Evolutionary conservation across 2,797 vertebrate genomes (phyloP), one percentile per base, ranked within the genome.

Genomic region (Schizothorax lantsangensis): DNA sequence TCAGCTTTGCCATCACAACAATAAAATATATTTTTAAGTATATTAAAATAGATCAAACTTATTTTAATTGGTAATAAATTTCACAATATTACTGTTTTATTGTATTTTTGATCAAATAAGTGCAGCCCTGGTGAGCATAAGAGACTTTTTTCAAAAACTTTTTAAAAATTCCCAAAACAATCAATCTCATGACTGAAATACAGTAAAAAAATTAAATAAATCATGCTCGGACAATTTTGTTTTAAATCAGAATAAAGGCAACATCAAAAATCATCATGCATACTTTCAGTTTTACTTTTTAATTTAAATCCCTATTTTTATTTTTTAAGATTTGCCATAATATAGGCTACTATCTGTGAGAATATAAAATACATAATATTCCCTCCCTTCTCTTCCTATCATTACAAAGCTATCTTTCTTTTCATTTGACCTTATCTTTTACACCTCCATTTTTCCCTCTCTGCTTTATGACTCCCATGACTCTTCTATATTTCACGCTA

Each of bases 391-490:
- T 40, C 49, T 47, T 73, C 40, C 26, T 45, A n/a, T 80, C 68
- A 40, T 73, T 68, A 68, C 59, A 57, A 47, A 52, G 9, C 84
- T 23, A 79, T 47, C 73, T 69, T 23, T 21, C 23, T 80, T 73
- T 74, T 87, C 47, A 85, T 81, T 47, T 77, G 47, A 88, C 82
- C 66, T 81, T 64, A 75, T 71, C 49, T 79, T 85, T 79, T n/a
- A 79, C 17, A 30, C 38, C 33, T 62, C 47, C 75, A 79, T 85
- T 79, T 54, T 17, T 43, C 59, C 36, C 84, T 57, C 36, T n/a
- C 38, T n/a, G 38, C 66, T 80, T 72, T 47, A 85, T 62, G 66
- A 79, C 77, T 80, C 77, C 77, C 77, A 33, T 71, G 38, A 79
- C 84, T 59, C 71, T 33, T 84, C 38, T 79, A 49, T 79, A 64